phyloP scores from a whole-genome alignment of 2,797 vertebrate genomes.

The Anniella stebbinsi region DNA sequence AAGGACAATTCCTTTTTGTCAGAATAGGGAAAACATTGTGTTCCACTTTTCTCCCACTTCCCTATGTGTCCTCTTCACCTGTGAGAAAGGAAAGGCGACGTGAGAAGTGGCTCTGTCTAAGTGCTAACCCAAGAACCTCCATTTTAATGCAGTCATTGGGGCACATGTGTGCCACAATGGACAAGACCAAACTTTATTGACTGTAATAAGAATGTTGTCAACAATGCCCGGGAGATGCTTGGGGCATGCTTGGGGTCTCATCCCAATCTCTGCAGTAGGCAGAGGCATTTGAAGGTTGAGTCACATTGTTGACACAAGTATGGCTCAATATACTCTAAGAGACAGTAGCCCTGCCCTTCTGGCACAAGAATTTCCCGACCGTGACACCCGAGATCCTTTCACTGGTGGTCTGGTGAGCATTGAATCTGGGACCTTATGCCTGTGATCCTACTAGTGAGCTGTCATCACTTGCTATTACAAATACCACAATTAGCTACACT shows the following conservation, averaged over 20 bases:
- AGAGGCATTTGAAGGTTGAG: neutral
- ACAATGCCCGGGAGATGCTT: too few species aligned
- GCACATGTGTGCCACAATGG: neutral
- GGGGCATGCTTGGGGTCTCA: too few species aligned
- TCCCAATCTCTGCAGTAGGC: too few species aligned
- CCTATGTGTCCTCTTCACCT: too few species aligned
- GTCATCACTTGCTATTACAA: neutral
- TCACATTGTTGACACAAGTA: neutral
- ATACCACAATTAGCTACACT: neutral
- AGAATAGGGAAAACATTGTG: neutral
- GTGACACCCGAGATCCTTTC: neutral
- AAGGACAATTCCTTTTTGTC: neutral
- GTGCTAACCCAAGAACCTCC: neutral
- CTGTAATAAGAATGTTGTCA: neutral
- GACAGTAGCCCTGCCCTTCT: neutral
- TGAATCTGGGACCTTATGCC: neutral
- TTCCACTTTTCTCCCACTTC: neutral
- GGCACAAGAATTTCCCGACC: neutral
- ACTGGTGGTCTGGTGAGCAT: neutral
- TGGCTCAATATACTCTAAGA: neutral
- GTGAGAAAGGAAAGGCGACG: neutral
- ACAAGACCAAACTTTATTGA: neutral
- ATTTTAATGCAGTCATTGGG: neutral
- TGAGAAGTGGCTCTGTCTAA: neutral
- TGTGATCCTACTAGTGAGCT: neutral